phyloP scores from a whole-genome alignment of 2,113 vertebrate genomes.

The Gymnogyps californianus region DNA sequence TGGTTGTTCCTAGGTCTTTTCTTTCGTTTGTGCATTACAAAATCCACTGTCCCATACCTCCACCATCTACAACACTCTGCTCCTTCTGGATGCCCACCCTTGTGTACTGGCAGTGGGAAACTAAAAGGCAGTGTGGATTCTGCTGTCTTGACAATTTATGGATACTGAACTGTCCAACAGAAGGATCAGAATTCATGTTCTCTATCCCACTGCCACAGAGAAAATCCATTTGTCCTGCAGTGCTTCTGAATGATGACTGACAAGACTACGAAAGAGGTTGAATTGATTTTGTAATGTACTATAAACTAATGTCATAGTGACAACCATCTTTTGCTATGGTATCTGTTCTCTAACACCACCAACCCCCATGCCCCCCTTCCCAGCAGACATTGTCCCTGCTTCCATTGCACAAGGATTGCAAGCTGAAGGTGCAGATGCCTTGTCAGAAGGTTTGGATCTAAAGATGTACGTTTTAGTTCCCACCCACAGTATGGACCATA shows the following conservation, averaged over 20 bases:
- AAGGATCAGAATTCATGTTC: background rate
- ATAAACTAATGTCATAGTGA: background rate
- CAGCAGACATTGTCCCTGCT: background rate
- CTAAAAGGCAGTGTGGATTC: background rate
- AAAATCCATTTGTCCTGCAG: background rate
- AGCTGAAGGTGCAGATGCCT: background rate
- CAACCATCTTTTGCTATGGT: background rate
- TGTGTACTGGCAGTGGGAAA: background rate
- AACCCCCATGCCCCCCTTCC: background rate
- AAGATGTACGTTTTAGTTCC: background rate
- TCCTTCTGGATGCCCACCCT: background rate
- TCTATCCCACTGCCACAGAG: background rate
- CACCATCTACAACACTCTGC: background rate
- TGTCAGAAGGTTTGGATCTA: background rate
- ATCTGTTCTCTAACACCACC: background rate
- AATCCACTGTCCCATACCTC: background rate
- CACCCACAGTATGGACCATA: background rate
- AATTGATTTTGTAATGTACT: background rate
- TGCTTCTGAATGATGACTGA: background rate
- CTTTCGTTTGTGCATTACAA: background rate
- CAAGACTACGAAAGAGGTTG: background rate
- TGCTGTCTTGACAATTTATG: background rate
- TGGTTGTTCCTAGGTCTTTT: background rate
- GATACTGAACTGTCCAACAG: background rate
- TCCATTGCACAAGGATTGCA: rapidly evolving